A percentile compares a stretch with the other conserved stretches of the same genome.
Evolutionary conservation across 2,113 vertebrate species (phyloP).

Genomic region (Phyllopteryx taeniolatus): DNA sequence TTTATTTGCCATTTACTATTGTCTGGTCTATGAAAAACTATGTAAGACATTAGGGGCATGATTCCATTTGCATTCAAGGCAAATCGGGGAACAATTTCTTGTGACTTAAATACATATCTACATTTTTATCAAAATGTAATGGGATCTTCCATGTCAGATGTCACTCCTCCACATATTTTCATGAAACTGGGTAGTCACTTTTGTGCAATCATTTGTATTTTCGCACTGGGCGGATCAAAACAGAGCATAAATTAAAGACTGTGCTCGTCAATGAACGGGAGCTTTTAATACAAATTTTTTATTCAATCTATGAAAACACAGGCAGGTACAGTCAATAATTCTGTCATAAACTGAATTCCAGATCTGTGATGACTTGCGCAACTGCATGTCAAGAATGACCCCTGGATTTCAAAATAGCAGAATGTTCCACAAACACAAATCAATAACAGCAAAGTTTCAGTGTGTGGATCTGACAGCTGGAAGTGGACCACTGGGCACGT

Average conservation of each 20-base stretch:
- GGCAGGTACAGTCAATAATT: too few relatives aligned
- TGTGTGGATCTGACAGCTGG: slow-evolving; percentile 28
- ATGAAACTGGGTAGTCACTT: too few relatives aligned
- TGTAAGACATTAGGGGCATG: neutral
- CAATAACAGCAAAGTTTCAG: slow-evolving; percentile 15
- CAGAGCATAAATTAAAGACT: too few relatives aligned
- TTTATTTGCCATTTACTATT: neutral
- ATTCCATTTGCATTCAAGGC: neutral
- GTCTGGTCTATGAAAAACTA: neutral
- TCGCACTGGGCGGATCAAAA: too few relatives aligned
- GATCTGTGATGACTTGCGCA: neutral
- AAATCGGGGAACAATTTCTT: neutral
- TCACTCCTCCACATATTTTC: too few relatives aligned
- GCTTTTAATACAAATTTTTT: too few relatives aligned
- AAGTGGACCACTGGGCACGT: slow-evolving; percentile 24
- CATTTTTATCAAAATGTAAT: neutral
- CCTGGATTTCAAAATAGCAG: slow-evolving; percentile 1
- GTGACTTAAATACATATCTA: neutral
- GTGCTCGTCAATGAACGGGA: too few relatives aligned
- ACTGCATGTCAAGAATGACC: neutral
- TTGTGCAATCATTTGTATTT: too few relatives aligned
- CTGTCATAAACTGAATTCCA: neutral
- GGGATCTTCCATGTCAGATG: neutral
- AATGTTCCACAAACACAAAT: slow-evolving; percentile 7
- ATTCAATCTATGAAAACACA: too few relatives aligned